These are phyloP conservation scores for Euplexia lucipara DNA, from an alignment of 2,888 invertebrate genomes.

Conservation along the genomic window DNA sequence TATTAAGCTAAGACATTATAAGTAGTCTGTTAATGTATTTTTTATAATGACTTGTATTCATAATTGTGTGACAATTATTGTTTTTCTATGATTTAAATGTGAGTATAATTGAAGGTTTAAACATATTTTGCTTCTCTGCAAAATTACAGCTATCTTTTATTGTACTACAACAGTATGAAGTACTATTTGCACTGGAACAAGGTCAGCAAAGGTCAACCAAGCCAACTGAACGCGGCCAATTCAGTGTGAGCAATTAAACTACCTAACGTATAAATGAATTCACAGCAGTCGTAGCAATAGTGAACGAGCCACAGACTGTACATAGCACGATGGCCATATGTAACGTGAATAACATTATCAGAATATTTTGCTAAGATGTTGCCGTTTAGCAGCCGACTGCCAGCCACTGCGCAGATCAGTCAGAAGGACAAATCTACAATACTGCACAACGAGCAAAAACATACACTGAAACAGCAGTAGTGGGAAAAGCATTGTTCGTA, in stretches of 20 bases:
- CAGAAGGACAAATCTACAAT: conserved; percentile 9
- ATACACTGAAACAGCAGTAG: not conserved
- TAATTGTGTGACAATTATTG: too few species aligned
- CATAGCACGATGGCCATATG: conserved; percentile 25
- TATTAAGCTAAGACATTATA: too few species aligned
- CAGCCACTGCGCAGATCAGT: not conserved
- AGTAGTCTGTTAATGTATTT: too few species aligned
- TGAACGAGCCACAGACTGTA: not conserved
- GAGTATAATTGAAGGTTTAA: too few species aligned
- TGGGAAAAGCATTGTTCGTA: not conserved
- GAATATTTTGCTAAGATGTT: conserved; percentile 67
- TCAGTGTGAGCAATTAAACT: not conserved
- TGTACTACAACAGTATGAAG: too few species aligned
- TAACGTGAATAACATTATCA: conserved; percentile 64
- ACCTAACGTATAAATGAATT: not conserved
- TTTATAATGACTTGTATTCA: too few species aligned
- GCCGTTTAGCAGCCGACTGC: conserved; percentile 67
- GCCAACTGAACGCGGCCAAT: conserved; percentile 2
- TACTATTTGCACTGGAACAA: not conserved
- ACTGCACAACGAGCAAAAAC: not conserved
- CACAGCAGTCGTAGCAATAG: not conserved
- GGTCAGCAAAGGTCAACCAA: not conserved
- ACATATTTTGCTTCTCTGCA: too few species aligned
- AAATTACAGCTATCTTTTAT: too few species aligned
- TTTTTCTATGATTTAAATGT: too few species aligned